phyloP scores from a whole-genome alignment of 2,888 invertebrate genomes.

The Polyommatus iphigenia region DNA sequence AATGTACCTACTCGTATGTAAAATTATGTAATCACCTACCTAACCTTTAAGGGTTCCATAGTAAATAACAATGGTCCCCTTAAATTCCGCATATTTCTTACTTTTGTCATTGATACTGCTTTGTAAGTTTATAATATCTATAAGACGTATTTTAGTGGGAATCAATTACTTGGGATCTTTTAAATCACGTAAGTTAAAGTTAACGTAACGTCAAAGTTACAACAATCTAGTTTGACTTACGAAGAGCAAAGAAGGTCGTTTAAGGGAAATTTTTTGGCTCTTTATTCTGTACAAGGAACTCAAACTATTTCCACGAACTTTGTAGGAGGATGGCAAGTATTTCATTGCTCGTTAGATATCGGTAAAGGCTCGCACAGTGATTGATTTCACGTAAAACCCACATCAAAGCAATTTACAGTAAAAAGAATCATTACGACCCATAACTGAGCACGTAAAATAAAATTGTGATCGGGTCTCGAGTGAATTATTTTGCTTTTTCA shows the following conservation, averaged over 20 bases:
- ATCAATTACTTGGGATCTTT: too few species aligned
- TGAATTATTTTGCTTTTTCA: background rate
- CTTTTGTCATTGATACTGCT: too few species aligned
- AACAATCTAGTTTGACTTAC: too few species aligned
- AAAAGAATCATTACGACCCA: background rate
- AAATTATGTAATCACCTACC: background rate
- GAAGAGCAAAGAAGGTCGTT: too few species aligned
- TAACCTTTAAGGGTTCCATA: background rate
- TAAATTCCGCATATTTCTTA: background rate
- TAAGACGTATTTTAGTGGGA: too few species aligned
- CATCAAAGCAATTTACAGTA: constrained; percentile 21
- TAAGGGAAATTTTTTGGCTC: background rate
- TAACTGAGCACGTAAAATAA: background rate
- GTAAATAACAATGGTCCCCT: background rate
- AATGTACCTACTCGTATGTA: background rate
- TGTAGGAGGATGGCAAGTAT: background rate
- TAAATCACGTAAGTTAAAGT: too few species aligned
- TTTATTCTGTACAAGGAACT: background rate
- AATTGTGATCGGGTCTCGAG: background rate
- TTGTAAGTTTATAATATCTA: background rate
- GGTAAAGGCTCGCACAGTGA: background rate
- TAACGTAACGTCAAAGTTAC: too few species aligned
- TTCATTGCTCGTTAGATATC: constrained; percentile 4
- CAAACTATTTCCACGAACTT: background rate
- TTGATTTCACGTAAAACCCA: constrained; percentile 26